These are phyloP conservation scores for Plemyria rubiginata DNA, from an alignment of 2,888 invertebrate genomes.

Conservation along the genomic window DNA sequence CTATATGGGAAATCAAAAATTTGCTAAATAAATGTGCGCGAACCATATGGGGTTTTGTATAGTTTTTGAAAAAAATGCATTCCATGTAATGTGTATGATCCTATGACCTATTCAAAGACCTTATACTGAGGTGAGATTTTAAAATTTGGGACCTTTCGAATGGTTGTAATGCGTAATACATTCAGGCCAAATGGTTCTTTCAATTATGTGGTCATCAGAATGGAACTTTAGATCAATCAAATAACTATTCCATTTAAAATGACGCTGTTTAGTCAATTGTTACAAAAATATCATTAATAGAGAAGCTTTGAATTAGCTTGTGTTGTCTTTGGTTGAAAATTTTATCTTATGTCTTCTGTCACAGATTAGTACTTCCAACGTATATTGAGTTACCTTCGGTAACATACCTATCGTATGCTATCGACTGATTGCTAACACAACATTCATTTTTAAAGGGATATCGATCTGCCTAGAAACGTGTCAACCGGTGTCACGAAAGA, in stretches of 20 bases:
- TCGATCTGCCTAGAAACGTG: constrained; percentile 60
- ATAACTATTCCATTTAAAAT: neutral
- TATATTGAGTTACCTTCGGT: constrained; percentile 1
- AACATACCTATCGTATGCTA: constrained; percentile 10
- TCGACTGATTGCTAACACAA: constrained; percentile 24
- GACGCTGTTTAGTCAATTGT: neutral
- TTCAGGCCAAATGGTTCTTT: too few species aligned
- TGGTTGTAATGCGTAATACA: too few species aligned
- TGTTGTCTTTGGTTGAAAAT: too few species aligned
- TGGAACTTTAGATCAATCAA: neutral
- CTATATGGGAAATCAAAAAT: too few species aligned
- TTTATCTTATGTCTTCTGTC: constrained; percentile 8
- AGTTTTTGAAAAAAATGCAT: too few species aligned
- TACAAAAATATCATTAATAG: neutral
- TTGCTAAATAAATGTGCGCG: too few species aligned
- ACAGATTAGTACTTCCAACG: neutral
- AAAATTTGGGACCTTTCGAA: too few species aligned
- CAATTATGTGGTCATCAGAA: too few species aligned
- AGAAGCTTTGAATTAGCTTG: neutral
- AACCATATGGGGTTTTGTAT: too few species aligned
- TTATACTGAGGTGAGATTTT: too few species aligned
- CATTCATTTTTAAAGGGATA: constrained; percentile 66
- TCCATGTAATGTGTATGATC: too few species aligned
- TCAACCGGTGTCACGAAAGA: constrained; percentile 34
- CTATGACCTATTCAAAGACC: too few species aligned